Evolutionary conservation across 2,113 vertebrate species (phyloP).

Genomic region (Prochilodus magdalenae): DNA sequence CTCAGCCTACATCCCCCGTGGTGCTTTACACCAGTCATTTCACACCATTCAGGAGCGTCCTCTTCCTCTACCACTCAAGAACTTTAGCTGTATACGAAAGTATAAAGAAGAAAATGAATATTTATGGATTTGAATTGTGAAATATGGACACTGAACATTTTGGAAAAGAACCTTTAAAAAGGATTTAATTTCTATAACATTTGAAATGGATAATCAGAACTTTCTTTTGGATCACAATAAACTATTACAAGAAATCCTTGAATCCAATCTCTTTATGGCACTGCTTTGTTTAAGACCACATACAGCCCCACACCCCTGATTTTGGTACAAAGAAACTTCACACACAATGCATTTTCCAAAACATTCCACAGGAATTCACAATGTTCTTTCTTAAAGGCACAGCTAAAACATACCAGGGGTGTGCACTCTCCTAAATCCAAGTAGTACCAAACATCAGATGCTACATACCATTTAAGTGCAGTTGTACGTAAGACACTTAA

Average conservation of each 20-base stretch:
- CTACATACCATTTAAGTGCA: slow-evolving; percentile 30
- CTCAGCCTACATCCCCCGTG: neutral
- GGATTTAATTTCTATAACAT: slow-evolving; percentile 37
- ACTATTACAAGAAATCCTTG: slow-evolving; percentile 17
- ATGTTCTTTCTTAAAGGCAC: neutral
- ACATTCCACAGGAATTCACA: slow-evolving; percentile 36
- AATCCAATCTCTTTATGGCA: slow-evolving; percentile 8
- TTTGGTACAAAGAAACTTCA: slow-evolving; percentile 39
- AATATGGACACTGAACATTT: slow-evolving; percentile 40
- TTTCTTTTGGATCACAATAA: slow-evolving; percentile 39
- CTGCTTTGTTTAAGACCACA: neutral
- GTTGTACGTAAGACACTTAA: slow-evolving; percentile 1
- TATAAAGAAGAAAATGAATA: slow-evolving; percentile 18
- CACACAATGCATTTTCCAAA: slow-evolving; percentile 1
- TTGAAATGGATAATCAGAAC: slow-evolving; percentile 16
- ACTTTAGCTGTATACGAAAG: slow-evolving; percentile 6
- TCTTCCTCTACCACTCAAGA: slow-evolving; percentile 1
- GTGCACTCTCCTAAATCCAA: neutral
- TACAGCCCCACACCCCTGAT: slow-evolving; percentile 8
- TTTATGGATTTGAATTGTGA: slow-evolving; percentile 43
- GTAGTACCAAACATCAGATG: neutral
- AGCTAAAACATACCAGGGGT: neutral
- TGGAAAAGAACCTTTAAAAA: slow-evolving; percentile 22
- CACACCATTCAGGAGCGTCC: slow-evolving; percentile 45
- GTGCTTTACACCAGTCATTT: slow-evolving; percentile 39